Base-by-base conservation (phyloP, 2,888 invertebrate genomes). In the Alsophila aescularia region DNA sequence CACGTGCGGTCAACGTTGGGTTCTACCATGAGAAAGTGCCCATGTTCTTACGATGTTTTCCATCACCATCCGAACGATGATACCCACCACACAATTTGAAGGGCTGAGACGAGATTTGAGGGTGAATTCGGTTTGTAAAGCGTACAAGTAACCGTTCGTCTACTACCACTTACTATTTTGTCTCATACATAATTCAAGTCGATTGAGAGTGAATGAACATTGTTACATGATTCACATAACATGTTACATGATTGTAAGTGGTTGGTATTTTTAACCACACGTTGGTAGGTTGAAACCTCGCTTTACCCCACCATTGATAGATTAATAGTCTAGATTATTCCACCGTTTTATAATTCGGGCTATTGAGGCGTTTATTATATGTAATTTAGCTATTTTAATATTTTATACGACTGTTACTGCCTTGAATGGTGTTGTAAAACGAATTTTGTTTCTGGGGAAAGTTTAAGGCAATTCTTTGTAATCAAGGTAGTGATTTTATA, bases 381-480 rank as follows among this genome's bases (percentile, higher is more conserved):
- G 53, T 63, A 63, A 63, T 63, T 63, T 63, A 32, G 39, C 53
- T 60, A 60, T 60, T 63, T 63, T 56, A 50, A 52, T 60, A 57
- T 59, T 59, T 57, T 57, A 52, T 53, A 51, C 41, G 55, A 47
- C 50, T 56, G 50, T 41, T 51, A 41, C 55, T 40, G 16, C 43
- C 41, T 32, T 44, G 40, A 44, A 51, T 51, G 36, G 57, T 45
- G 52, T 52, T 52, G 49, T 57, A 52, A 52, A 57, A 40, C 35
- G 40, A 41, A 35, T 50, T 50, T 50, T 13, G 24, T 29, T 45
- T n/a, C 5, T 10, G 41, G 40, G 14, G 14, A 31, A 35, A 7
- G 32, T 24, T 12, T 43, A 24, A 29, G 44, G 27, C 15, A 24
- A 34, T 13, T 12, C 7, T 32, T 24, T 29, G 18, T 39, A 32